A percentile compares a stretch with the other conserved stretches of the same genome.
Evolutionary conservation across 2,888 invertebrate species (phyloP).

Genomic region (Meandrusa payeni): DNA sequence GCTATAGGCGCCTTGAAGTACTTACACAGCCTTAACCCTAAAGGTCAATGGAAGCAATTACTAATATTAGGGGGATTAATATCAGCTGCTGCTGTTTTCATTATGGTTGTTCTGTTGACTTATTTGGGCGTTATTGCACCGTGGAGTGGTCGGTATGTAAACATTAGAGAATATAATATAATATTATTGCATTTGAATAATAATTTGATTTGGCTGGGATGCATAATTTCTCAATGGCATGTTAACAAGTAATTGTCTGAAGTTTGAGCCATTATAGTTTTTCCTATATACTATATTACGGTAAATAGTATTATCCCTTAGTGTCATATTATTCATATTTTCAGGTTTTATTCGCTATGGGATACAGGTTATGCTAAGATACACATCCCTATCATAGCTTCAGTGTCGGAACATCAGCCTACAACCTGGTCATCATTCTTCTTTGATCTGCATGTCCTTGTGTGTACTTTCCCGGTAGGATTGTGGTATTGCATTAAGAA

Average conservation of each 20-base stretch:
- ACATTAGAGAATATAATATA: neutral
- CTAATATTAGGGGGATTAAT: conserved; percentile 88
- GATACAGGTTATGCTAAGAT: conserved; percentile 99
- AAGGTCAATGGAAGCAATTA: conserved; percentile 93
- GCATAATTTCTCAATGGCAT: no score
- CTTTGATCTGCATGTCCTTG: conserved; percentile 98
- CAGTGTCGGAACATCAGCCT: conserved; percentile 99
- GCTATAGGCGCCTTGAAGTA: conserved; percentile 93
- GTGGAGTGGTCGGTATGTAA: conserved; percentile 89
- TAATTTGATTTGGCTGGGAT: no score
- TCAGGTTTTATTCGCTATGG: conserved; percentile 98
- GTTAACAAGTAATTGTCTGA: no score
- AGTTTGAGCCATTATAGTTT: no score
- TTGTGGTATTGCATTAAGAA: conserved; percentile 99
- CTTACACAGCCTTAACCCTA: conserved; percentile 91
- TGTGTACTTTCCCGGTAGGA: conserved; percentile 98
- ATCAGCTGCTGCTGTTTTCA: conserved; percentile 90
- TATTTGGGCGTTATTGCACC: conserved; percentile 97
- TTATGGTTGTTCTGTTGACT: conserved; percentile 93
- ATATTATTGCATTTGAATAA: no score
- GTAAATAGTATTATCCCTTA: no score
- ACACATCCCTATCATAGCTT: conserved; percentile 99
- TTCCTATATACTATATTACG: no score
- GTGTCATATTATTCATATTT: conserved; percentile 29
- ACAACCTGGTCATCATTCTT: conserved; percentile 99